Base-by-base conservation (phyloP, 92 coral and sea anemone genomes). In the Porites divaricata region DNA sequence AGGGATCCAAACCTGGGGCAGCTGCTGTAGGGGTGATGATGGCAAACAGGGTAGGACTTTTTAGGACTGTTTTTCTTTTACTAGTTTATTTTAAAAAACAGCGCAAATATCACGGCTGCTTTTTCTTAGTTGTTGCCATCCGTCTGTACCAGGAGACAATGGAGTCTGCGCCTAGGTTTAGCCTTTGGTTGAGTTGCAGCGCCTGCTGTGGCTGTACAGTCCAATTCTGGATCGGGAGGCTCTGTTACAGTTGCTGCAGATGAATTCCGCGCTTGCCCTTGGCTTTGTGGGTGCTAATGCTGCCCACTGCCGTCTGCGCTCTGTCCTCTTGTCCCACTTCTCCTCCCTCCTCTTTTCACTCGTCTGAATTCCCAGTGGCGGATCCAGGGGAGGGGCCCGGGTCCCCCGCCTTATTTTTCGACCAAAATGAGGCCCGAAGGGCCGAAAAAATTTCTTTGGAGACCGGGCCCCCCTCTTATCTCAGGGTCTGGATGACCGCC, bases 1-100 rank as follows among this genome's bases (percentile, higher is more conserved):
- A 95, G 84, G 98, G 98, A 11, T 95, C 98, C 19, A 95, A 95
- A 87, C 98, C 98, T 54, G 98, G 98, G 24, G 98, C 98, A 5
- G 91, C 95, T 13, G 98, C 97, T 23, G 95, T 95, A 28, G 97
- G 95, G 0, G 93, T 95, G 0, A 83, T 86, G 72, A 74, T 95
- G 81, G 96, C 98, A 23, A 93, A 95, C 90, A 88, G 98, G 92
- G 98, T 95, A 75, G n/a, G n/a, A 52, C 2, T 3, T 28, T 65
- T 21, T 35, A 35, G 45, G 45, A 35, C 45, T 65, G 20, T 65
- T 49, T 28, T 25, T 1, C 23, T 58, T 65, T 21, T 21, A 0
- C 15, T 15, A 24, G 15, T 21, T 66, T 15, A 9, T 8, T 11
- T 54, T 54, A 11, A 54, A 22, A 51, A 23, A 56, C 61, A 54